Evolutionary conservation across 2,797 vertebrate species (phyloP).

Genomic region (Enteromius radiatus): DNA sequence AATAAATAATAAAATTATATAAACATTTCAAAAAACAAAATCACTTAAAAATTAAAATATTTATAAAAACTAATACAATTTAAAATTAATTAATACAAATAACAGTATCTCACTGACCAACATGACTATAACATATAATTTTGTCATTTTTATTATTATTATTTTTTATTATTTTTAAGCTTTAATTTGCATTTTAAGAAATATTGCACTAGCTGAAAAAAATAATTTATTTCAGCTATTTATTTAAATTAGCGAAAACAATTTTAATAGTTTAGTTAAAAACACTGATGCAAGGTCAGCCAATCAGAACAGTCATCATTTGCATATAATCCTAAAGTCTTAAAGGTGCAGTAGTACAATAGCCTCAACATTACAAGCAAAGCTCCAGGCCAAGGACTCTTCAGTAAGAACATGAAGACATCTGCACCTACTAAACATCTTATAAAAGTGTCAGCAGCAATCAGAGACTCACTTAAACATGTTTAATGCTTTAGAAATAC

Average conservation of each 20-base stretch:
- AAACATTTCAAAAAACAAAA: not conserved
- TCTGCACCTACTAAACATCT: slow-evolving; percentile 68
- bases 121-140: not conserved
- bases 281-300: not conserved
- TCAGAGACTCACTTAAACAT: slow-evolving; percentile 56
- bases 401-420: slow-evolving; percentile 68
- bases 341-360: not conserved
- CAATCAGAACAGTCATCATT: not conserved
- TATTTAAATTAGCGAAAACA: not conserved
- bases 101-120: not conserved
- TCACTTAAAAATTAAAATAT: not conserved
- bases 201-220: not conserved
- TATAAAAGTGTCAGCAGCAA: slow-evolving; percentile 65
- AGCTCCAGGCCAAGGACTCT: slow-evolving; percentile 30
- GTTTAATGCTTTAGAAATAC: slow-evolving; percentile 36
- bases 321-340: not conserved
- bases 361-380: not conserved
- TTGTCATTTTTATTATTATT: not conserved
- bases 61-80: not conserved
- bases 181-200: not conserved
- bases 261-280: not conserved
- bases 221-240: no score
- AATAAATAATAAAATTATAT: not conserved
- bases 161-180: not conserved
- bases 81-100: not conserved